Conservation (phyloP, 2,888 invertebrate genomes). For the Reticulitermes lucifugus region DNA sequence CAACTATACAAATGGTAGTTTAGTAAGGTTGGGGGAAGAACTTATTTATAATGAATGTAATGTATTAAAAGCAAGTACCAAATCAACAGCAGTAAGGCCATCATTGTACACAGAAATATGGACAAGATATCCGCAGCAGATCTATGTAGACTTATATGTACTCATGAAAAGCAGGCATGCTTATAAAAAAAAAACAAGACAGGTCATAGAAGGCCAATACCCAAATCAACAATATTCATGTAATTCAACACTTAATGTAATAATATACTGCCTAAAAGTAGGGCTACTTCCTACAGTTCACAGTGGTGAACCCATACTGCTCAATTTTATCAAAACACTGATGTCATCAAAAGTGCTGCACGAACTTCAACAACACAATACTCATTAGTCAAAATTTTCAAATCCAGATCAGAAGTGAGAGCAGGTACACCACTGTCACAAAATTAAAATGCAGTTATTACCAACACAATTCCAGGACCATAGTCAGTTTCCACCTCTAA, state of each 20-base stretch:
- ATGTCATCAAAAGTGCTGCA: too few species aligned
- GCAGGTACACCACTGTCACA: not conserved
- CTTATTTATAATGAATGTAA: slow-evolving; percentile 10
- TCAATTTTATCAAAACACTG: not conserved
- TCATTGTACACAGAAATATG: slow-evolving; percentile 32
- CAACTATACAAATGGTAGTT: slow-evolving; percentile 27
- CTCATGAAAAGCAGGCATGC: slow-evolving; percentile 46
- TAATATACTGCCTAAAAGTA: not conserved
- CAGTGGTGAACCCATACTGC: slow-evolving; percentile 1
- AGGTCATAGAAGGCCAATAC: slow-evolving; percentile 50
- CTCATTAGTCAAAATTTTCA: not conserved
- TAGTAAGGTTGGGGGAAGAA: slow-evolving; percentile 16
- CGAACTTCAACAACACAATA: not conserved
- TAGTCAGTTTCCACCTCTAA: slow-evolving; percentile 5
- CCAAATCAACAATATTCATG: slow-evolving; percentile 36
- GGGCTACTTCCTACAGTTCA: not conserved
- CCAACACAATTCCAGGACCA: not conserved
- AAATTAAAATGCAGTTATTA: not conserved
- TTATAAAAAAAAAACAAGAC: slow-evolving; percentile 44
- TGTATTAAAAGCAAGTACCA: slow-evolving; percentile 36
- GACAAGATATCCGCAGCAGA: slow-evolving; percentile 31
- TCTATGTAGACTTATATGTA: slow-evolving; percentile 28
- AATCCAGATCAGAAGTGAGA: not conserved
- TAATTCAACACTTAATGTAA: slow-evolving; percentile 20
- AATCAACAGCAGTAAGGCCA: slow-evolving; percentile 39